These are phyloP conservation scores for Halocaridina rubra DNA, from an alignment of 2,888 invertebrate genomes.

Conservation along the genomic window DNA sequence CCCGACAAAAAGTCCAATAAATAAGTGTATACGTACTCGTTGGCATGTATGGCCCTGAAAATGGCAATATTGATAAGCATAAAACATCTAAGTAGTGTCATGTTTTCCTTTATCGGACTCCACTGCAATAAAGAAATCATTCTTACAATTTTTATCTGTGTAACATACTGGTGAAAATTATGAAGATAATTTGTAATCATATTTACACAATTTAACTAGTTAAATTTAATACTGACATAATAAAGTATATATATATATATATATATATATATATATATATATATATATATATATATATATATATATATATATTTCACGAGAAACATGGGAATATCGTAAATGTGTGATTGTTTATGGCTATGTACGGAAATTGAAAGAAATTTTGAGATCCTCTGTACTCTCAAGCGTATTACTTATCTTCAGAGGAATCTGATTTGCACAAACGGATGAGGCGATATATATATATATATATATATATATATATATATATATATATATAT, in stretches of 20 bases:
- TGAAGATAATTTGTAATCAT: not conserved
- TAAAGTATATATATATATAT: constrained; percentile 29
- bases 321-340: too few relatives aligned
- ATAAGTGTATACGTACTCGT: not conserved
- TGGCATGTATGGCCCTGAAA: not conserved
- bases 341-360: too few relatives aligned
- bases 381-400: too few relatives aligned
- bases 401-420: too few relatives aligned
- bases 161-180: not conserved
- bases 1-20: not conserved
- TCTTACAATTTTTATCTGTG: not conserved
- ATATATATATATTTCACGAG: too few relatives aligned
- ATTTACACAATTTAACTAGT: constrained; percentile 18
- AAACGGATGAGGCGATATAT: too few relatives aligned
- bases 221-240: constrained; percentile 41
- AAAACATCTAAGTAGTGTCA: not conserved
- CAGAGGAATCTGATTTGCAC: too few relatives aligned
- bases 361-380: too few relatives aligned
- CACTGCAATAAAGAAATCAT: not conserved
- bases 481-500: constrained; percentile 36
- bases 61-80: not conserved
- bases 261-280: constrained; percentile 15
- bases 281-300: constrained; percentile 27
- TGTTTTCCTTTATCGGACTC: not conserved
- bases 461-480: constrained; percentile 51